These are phyloP conservation scores for Glaucidium brasilianum DNA, from an alignment of 2,113 vertebrate species.

Conservation along the genomic window DNA sequence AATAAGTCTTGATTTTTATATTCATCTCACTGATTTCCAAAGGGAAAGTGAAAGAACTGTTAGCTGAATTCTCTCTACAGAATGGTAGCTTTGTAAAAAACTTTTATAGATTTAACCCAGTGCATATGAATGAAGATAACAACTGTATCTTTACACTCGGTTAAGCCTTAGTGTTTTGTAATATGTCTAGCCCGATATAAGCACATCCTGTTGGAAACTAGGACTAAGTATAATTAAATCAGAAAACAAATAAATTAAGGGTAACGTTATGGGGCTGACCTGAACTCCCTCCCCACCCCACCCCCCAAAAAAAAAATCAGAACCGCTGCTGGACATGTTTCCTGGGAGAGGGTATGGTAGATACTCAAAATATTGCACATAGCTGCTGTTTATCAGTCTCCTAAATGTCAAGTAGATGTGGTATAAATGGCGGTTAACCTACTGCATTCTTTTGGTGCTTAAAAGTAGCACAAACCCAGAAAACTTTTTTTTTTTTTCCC, in stretches of 20 bases:
- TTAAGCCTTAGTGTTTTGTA: neutral
- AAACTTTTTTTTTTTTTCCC: neutral
- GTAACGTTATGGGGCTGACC: neutral
- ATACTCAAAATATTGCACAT: neutral
- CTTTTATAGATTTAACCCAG: neutral
- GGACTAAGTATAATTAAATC: neutral
- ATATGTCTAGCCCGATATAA: neutral
- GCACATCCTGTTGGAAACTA: neutral
- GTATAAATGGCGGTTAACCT: neutral
- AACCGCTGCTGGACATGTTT: neutral
- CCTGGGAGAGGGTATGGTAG: neutral
- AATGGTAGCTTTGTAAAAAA: neutral
- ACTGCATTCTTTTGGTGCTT: neutral
- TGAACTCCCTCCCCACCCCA: no score
- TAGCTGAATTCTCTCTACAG: neutral
- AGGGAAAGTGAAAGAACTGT: neutral
- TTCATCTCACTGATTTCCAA: neutral
- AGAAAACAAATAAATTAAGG: neutral
- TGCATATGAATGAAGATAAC: neutral
- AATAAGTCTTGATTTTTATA: neutral
- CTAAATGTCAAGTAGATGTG: neutral
- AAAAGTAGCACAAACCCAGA: neutral
- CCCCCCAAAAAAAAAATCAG: neutral
- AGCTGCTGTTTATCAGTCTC: neutral
- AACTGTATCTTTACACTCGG: neutral